A percentile compares a stretch with the other conserved stretches of the same genome.
Conservation (phyloP, 2,888 invertebrate species). For the Tridacna gigas region DNA sequence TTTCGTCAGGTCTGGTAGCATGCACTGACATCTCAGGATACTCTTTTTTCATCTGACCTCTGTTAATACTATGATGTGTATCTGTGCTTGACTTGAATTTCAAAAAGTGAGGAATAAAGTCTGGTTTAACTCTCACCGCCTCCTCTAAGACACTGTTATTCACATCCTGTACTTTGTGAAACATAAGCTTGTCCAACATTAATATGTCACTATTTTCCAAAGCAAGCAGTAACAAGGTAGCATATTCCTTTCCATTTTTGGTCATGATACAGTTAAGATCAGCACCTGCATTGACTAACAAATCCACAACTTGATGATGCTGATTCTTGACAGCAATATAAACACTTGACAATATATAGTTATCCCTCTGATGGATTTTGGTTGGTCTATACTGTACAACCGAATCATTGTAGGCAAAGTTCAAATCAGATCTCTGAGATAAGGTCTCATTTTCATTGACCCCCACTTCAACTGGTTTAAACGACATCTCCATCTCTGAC, state of each 20-base stretch:
- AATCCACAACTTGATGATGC: constrained; percentile 89
- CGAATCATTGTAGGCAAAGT: constrained; percentile 1
- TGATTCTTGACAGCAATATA: constrained; percentile 77
- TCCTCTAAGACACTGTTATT: constrained; percentile 91
- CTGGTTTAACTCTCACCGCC: constrained; percentile 87
- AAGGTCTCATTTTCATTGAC: not conserved
- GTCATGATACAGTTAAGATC: constrained; percentile 91
- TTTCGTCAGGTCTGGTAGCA: constrained; percentile 83
- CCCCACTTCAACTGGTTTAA: constrained; percentile 10
- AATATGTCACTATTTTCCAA: constrained; percentile 89
- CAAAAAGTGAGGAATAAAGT: constrained; percentile 89
- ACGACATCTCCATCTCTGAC: not conserved
- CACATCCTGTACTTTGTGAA: constrained; percentile 93
- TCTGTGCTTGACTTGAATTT: constrained; percentile 93
- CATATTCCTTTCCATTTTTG: constrained; percentile 74
- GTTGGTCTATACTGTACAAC: constrained; percentile 26
- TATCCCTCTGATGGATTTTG: not conserved
- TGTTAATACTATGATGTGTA: constrained; percentile 94
- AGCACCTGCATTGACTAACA: constrained; percentile 92
- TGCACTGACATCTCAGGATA: constrained; percentile 86
- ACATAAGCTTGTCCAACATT: constrained; percentile 91
- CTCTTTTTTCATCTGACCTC: constrained; percentile 91
- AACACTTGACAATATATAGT: constrained; percentile 71
- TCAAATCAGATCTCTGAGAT: not conserved
- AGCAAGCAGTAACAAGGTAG: constrained; percentile 88